Evolutionary conservation across 2,113 vertebrate species (phyloP).

Genomic region (Zosterops lateralis): DNA sequence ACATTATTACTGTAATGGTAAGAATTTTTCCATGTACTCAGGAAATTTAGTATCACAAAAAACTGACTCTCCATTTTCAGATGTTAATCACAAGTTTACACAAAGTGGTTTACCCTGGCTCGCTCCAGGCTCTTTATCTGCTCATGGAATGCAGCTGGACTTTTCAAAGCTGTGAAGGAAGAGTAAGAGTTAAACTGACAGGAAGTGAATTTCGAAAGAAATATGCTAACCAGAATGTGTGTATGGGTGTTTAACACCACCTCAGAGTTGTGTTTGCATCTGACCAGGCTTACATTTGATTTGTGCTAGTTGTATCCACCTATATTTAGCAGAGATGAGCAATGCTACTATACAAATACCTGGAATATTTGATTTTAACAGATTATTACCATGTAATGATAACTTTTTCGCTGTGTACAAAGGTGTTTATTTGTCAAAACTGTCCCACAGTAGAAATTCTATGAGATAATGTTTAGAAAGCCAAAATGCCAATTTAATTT

Average conservation of each 20-base stretch:
- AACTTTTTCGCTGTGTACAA: background rate
- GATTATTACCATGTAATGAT: background rate
- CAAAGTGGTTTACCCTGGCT: slow-evolving; percentile 84
- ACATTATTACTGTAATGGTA: background rate
- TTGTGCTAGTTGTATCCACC: background rate
- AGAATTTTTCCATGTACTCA: background rate
- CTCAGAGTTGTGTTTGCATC: background rate
- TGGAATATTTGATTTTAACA: background rate
- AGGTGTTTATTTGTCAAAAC: background rate
- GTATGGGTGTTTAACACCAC: background rate
- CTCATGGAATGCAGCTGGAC: slow-evolving; percentile 92
- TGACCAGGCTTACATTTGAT: background rate
- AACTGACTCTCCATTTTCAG: background rate
- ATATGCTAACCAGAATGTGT: background rate
- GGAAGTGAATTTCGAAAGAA: background rate
- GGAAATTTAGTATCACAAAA: background rate
- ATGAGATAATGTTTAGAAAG: background rate
- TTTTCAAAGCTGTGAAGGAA: slow-evolving; percentile 87
- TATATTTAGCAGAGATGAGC: background rate
- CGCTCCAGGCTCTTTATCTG: slow-evolving; percentile 95
- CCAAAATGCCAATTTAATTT: background rate
- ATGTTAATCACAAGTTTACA: background rate
- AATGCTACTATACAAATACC: background rate
- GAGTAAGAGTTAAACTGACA: slow-evolving; percentile 46
- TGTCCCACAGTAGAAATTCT: background rate